Percentiles rank a stretch among this genome's conserved stretches.
These are phyloP conservation scores for Bostrychus sinensis DNA, from an alignment of 2,113 vertebrate genomes.

Conservation along the genomic window DNA sequence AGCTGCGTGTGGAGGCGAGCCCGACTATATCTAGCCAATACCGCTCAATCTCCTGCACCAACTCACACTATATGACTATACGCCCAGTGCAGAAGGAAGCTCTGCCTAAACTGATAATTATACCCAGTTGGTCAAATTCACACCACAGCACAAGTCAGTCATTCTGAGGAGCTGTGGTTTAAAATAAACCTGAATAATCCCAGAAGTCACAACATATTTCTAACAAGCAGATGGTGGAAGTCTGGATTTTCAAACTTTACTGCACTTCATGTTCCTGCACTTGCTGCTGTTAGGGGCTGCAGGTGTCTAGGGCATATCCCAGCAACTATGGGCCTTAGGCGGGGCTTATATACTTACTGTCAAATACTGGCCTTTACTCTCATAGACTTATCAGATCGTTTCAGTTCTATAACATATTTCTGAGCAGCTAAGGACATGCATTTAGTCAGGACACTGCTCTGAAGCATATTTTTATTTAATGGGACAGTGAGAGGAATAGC, in stretches of 20 bases:
- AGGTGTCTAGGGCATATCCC: background rate
- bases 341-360: background rate
- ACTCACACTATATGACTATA: background rate
- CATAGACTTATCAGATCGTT: background rate
- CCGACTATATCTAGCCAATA: too few species aligned
- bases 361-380: background rate
- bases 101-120: background rate
- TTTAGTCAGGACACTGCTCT: slow-evolving; percentile 18
- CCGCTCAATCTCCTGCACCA: too few species aligned
- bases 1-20: too few species aligned
- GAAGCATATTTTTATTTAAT: slow-evolving; percentile 33
- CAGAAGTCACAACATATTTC: background rate
- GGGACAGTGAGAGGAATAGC: background rate
- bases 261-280: too few species aligned
- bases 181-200: background rate
- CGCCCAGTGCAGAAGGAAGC: background rate
- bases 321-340: background rate
- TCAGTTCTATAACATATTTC: slow-evolving; percentile 7
- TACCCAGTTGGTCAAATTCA: background rate
- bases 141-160: background rate
- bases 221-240: background rate
- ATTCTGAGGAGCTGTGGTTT: slow-evolving; percentile 1
- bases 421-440: slow-evolving; percentile 2
- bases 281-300: background rate
- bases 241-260: background rate